Base-by-base conservation (phyloP, 2,113 vertebrate genomes). In the Xyliphius kryptos region DNA sequence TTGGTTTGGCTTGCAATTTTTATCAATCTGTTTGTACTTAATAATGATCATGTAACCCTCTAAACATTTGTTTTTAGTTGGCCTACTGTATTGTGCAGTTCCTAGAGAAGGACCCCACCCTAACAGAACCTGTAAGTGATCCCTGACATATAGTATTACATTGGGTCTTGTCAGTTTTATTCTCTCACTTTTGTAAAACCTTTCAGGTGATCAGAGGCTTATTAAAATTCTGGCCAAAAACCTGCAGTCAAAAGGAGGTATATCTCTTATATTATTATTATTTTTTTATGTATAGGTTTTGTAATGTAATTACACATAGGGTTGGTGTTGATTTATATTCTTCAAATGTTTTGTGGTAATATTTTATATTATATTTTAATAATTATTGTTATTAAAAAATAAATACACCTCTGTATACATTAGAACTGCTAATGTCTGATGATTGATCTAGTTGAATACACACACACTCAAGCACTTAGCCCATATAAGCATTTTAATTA, bases 81-180 rank as follows among this genome's bases (percentile, higher is more conserved):
- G 95, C 96, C 0, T 99, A 99, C 88, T 99, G 96, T 84, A 98
- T 99, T 93, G 96, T 99, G 89, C 96, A 99, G 80, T 99, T 99
- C 86, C 86, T 99, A 87, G 96, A 99, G 89, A 99, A 99, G 87
- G 96, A 99, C 78, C 94, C 96, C 70, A 90, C 92, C 69, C 91
- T 99, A 86, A 99, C 96, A 87, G 96, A 99, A 87, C 91, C 95
- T 64, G 96, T 99, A 84, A 90, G 82, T 91, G 70, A 71, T 70
- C 58, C 15, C 10, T 40, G 7, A 32, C 10, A 36, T 6, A 22
- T 16, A n/a, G 13, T 32, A 58, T 16, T 40, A 15, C 12, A 36
- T 38, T 20, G 44, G n/a, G 1, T 21, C 10, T 37, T 21, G 50
- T 37, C 14, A 17, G 51, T 13, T n/a, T 21, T 3, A 4, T 56